A percentile compares a stretch with the other conserved stretches of the same genome.
Conservation (phyloP, 35 echinoderm and acorn worm genomes). For the Amphiura filiformis region DNA sequence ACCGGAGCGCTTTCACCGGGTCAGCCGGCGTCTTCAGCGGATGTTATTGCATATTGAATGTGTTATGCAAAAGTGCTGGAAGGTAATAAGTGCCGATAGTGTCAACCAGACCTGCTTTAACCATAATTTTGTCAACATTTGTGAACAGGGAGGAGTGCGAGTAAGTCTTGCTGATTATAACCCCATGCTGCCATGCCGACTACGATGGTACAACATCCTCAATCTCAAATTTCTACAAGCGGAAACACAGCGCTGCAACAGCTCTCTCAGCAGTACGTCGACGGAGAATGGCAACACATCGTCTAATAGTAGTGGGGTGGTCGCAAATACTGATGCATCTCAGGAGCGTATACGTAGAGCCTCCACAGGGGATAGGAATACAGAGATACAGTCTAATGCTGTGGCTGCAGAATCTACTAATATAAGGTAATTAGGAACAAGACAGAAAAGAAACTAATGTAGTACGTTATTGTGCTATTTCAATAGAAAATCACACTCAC, state of each 20-base stretch:
- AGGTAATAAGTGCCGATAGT: too few relatives aligned
- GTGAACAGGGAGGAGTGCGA: conserved; percentile 48
- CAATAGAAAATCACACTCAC: too few relatives aligned
- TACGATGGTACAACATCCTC: conserved; percentile 60
- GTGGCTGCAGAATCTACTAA: not conserved
- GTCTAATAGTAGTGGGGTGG: not conserved
- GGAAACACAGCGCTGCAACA: conserved; percentile 17
- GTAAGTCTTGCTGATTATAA: conserved; percentile 51
- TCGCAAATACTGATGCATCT: not conserved
- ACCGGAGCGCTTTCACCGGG: too few relatives aligned
- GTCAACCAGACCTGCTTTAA: too few relatives aligned
- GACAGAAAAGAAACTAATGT: too few relatives aligned
- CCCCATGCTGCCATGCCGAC: not conserved
- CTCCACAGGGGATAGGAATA: not conserved
- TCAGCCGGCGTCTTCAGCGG: too few relatives aligned
- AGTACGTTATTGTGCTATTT: too few relatives aligned
- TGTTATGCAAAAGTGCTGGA: too few relatives aligned
- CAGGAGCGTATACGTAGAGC: not conserved
- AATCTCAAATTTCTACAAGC: conserved; percentile 49
- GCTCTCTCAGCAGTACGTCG: conserved; percentile 15
- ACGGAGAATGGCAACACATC: conserved; percentile 19
- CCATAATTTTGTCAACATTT: too few relatives aligned
- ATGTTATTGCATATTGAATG: too few relatives aligned
- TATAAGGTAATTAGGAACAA: not conserved
- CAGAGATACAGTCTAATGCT: not conserved